phyloP scores from a whole-genome alignment of 2,113 vertebrate genomes.

The Pao palembangensis region DNA sequence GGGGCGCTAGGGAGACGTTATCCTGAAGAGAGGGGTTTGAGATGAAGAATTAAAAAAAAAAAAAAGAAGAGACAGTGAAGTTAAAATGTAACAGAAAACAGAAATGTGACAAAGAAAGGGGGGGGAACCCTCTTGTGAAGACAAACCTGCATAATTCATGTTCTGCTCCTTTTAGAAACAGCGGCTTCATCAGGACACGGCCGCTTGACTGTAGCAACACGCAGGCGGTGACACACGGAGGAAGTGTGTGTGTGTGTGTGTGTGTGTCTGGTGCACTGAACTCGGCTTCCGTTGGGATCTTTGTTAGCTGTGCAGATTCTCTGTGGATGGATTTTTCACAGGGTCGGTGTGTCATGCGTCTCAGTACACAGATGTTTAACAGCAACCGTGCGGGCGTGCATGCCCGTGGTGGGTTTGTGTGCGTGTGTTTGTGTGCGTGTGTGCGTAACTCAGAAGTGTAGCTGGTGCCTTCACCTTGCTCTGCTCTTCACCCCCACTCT shows the following conservation, averaged over 20 bases:
- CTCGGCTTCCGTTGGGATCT: constrained; percentile 46
- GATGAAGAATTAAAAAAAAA: constrained; percentile 44
- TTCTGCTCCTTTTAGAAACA: constrained; percentile 78
- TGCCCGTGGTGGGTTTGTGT: constrained; percentile 1
- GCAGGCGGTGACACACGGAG: constrained; percentile 53
- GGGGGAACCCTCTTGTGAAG: constrained; percentile 65
- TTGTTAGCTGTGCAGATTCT: constrained; percentile 41
- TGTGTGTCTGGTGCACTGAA: constrained; percentile 19
- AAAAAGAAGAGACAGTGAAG: constrained; percentile 37
- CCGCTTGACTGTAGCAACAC: constrained; percentile 63
- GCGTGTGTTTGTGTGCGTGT: constrained; percentile 23
- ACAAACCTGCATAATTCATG: constrained; percentile 80
- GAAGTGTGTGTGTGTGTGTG: constrained; percentile 5
- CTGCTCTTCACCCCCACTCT: constrained; percentile 72
- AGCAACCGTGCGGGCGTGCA: not conserved
- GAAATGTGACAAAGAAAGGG: constrained; percentile 48
- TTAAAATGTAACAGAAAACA: constrained; percentile 55
- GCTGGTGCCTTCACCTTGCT: constrained; percentile 74
- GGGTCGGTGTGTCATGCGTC: constrained; percentile 8
- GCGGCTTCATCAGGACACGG: constrained; percentile 78
- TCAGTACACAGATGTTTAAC: constrained; percentile 30
- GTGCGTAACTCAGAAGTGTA: constrained; percentile 51
- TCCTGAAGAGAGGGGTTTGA: constrained; percentile 43
- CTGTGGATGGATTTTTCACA: constrained; percentile 30
- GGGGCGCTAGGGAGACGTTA: constrained; percentile 30